Evolutionary conservation across 2,888 invertebrate species (phyloP).

Genomic region (Trisateles emortualis): DNA sequence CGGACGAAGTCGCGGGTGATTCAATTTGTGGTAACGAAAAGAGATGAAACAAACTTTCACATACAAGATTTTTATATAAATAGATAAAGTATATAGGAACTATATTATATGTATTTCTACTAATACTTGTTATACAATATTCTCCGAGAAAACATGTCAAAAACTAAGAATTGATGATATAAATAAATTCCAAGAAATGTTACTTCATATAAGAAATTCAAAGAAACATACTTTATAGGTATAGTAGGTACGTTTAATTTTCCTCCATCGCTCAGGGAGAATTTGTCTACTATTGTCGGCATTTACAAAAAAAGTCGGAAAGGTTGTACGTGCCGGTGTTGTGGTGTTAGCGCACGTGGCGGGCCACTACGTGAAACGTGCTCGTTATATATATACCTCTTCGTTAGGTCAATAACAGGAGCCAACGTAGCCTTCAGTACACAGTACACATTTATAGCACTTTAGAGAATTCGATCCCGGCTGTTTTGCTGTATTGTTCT

Average conservation of each 20-base stretch:
- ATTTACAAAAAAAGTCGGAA: neutral
- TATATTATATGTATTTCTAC: no score
- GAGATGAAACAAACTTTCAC: no score
- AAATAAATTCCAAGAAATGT: slow-evolving; percentile 20
- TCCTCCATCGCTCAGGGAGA: slow-evolving; percentile 19
- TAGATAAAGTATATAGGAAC: no score
- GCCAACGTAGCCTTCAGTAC: neutral
- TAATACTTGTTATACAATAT: no score
- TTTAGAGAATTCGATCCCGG: neutral
- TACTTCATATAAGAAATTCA: no score
- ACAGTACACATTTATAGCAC: neutral
- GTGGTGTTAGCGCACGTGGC: slow-evolving; percentile 4
- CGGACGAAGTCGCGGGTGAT: no score
- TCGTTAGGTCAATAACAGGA: slow-evolving; percentile 5
- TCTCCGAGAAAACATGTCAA: neutral
- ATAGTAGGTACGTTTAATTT: no score
- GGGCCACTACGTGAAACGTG: neutral
- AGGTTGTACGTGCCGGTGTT: neutral
- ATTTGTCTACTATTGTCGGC: neutral
- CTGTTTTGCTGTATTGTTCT: no score
- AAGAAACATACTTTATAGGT: slow-evolving; percentile 11
- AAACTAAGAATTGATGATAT: neutral
- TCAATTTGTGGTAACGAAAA: no score
- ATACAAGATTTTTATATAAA: no score
- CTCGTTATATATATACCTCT: neutral